Evolutionary conservation across 1,140 invertebrate genomes (phyloP), one percentile per base, ranked within the genome.

Genomic region (Lepidurus couesii): DNA sequence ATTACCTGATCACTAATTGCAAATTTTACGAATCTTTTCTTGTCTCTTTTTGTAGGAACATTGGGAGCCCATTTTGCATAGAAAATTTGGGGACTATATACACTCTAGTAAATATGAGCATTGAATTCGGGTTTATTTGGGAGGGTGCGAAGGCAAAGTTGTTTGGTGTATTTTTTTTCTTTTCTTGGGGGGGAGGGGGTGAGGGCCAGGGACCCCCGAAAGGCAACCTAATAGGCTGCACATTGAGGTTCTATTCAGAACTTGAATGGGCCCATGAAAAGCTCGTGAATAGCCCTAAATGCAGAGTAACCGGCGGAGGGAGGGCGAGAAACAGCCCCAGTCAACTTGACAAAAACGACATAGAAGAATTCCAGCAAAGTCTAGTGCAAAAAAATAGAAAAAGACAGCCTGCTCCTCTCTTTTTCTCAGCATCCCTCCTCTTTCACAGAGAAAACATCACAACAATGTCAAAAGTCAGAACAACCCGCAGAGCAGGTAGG

Each of bases 241-340:
- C 53, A 65, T 65, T 65, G 53, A 65, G 53, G 53, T 65, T 65
- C 53, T 65, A 65, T 65, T 65, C 53, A 65, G 53, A 21, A 65
- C n/a, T 7, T 65, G 53, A 65, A 65, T 65, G 53, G 53, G 53
- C 53, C 47, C 53, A 65, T 65, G 53, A 65, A 65, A 65, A 65
- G 53, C 53, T 65, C 53, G 53, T 65, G 53, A 65, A 65, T 65
- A 65, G 53, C n/a, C 53, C 53, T 65, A 65, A 65, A 65, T 65
- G 53, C 8, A 21, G 53, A 65, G 53, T 65, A 65, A 65, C 53
- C 53, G 53, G 53, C n/a, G 13, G 53, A 65, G 53, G 53, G 53
- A 21, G 53, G 21, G 21, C 53, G 53, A 65, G 53, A 16, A 16
- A 65, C 53, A 65, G 53, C 53, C 53, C 53, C 53, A 65, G 53